phyloP scores from a whole-genome alignment of 2,888 invertebrate species.

The Nysson spinosus region DNA sequence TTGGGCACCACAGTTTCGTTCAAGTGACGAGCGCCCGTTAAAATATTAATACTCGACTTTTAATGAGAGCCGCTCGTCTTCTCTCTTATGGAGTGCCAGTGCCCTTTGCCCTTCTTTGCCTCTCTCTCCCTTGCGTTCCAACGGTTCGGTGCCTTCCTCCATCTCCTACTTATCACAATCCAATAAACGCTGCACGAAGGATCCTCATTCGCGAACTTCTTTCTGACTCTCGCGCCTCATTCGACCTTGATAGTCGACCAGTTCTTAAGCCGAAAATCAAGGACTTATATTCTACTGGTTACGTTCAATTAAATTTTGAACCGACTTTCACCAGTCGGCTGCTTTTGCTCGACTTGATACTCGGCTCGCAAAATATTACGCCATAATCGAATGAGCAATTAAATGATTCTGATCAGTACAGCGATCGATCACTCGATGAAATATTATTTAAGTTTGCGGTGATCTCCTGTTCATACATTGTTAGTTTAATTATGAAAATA shows the following conservation, averaged over 20 bases:
- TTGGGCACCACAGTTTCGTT: constrained; percentile 58
- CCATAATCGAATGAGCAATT: no score
- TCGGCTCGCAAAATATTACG: no score
- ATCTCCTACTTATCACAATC: constrained; percentile 52
- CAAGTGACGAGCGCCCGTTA: constrained; percentile 62
- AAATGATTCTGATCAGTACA: no score
- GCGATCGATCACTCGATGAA: no score
- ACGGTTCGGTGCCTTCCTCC: constrained; percentile 13
- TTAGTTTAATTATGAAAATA: no score
- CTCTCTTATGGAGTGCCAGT: constrained; percentile 56
- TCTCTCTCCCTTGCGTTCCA: constrained; percentile 19
- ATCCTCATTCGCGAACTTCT: constrained; percentile 51
- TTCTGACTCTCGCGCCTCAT: not conserved
- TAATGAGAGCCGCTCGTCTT: constrained; percentile 66
- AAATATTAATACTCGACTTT: constrained; percentile 71
- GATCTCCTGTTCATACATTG: no score
- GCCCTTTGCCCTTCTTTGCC: constrained; percentile 44
- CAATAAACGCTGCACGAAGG: constrained; percentile 56
- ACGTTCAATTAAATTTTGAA: constrained; percentile 48
- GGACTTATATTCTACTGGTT: constrained; percentile 24
- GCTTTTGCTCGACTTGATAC: no score
- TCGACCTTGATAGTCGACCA: constrained; percentile 8
- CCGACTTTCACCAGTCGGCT: constrained; percentile 20
- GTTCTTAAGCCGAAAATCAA: constrained; percentile 35
- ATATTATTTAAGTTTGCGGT: no score